A percentile compares a stretch with the other conserved stretches of the same genome.
Conservation (phyloP, 2,797 vertebrate genomes). For the Lerista edwardsae region DNA sequence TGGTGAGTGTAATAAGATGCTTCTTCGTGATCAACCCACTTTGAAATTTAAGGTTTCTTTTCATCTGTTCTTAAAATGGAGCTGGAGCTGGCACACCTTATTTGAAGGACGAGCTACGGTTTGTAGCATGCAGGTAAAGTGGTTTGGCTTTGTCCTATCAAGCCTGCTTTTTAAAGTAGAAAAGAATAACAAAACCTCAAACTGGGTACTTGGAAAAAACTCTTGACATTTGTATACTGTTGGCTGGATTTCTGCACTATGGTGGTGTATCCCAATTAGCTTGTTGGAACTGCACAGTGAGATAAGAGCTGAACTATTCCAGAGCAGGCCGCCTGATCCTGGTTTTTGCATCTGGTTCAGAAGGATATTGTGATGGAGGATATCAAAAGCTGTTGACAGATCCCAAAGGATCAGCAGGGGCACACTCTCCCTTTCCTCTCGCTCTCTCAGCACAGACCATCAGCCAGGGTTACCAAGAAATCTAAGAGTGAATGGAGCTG, state of each 20-base stretch:
- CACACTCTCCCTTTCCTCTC: too few relatives aligned
- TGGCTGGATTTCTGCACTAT: background rate
- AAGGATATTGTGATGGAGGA: background rate
- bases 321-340: too few relatives aligned
- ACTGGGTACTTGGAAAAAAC: constrained; percentile 5
- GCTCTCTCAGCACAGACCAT: background rate
- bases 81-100: background rate
- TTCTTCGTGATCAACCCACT: background rate
- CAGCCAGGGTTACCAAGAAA: background rate
- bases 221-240: background rate
- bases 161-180: background rate
- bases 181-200: background rate
- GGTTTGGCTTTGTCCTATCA: background rate
- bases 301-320: background rate
- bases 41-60: background rate
- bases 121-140: constrained; percentile 10
- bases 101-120: constrained; percentile 5
- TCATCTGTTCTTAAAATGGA: background rate
- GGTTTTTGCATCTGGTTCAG: background rate
- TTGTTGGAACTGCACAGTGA: background rate
- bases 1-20: constrained; percentile 11
- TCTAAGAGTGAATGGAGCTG: background rate
- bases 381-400: background rate
- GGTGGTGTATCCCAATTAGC: background rate
- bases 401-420: background rate